A percentile compares a stretch with the other conserved stretches of the same genome.
Evolutionary conservation across 2,113 vertebrate genomes (phyloP).

Genomic region (Sapajus apella): DNA sequence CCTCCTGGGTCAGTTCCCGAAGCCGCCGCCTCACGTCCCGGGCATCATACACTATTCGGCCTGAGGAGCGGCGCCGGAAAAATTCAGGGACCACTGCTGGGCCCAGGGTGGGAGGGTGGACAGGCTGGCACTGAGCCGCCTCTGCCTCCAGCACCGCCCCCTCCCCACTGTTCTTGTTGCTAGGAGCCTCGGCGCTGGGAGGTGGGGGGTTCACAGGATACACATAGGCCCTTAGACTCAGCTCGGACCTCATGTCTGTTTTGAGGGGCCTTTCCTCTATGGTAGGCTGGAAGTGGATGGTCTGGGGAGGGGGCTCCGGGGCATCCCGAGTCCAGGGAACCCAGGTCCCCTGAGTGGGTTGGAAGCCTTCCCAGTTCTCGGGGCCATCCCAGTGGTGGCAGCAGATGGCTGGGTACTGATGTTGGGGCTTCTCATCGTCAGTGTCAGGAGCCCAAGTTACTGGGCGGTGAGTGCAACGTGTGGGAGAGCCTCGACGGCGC

Average conservation of each 20-base stretch:
- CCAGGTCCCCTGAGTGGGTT: slow-evolving; percentile 8
- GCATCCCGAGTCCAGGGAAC: slow-evolving; percentile 4
- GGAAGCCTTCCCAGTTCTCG: slow-evolving; percentile 34
- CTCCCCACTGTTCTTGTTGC: neutral
- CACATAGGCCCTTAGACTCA: slow-evolving; percentile 65
- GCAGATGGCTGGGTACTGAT: slow-evolving; percentile 6
- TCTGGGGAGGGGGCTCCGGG: neutral
- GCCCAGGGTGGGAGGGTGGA: neutral
- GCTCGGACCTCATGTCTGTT: slow-evolving; percentile 40
- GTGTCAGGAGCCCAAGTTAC: slow-evolving; percentile 17
- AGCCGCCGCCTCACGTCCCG: slow-evolving; percentile 63
- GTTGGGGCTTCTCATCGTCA: neutral
- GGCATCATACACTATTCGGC: slow-evolving; percentile 56
- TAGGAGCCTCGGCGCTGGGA: neutral
- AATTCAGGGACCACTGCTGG: slow-evolving; percentile 4
- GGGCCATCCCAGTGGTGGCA: slow-evolving; percentile 16
- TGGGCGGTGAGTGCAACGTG: neutral
- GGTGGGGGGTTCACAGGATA: slow-evolving; percentile 67
- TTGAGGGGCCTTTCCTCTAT: slow-evolving; percentile 4
- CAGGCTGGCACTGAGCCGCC: neutral
- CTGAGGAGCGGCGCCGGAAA: slow-evolving; percentile 2
- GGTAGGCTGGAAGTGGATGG: slow-evolving; percentile 53
- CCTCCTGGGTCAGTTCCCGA: slow-evolving; percentile 63
- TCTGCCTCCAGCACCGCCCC: neutral
- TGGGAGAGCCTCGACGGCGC: neutral